Base-by-base conservation (phyloP, 2,888 invertebrate species). In the Hypomecis punctinalis region DNA sequence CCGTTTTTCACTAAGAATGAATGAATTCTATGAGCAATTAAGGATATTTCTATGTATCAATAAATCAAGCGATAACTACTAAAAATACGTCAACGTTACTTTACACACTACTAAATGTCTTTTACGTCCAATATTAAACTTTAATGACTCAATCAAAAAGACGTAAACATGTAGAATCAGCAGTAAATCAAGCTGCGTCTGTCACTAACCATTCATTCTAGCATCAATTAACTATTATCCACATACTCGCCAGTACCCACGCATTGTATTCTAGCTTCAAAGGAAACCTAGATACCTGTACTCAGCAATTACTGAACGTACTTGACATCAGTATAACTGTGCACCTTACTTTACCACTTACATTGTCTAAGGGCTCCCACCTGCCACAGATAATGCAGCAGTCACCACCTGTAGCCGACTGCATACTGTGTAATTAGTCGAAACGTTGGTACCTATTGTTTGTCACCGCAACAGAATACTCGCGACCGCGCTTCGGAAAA, bases 401-500 rank as follows among this genome's bases (percentile, higher is more conserved):
- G 49, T 37, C 37, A 40, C 40, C 10, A 40, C 40, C 52, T 52
- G 52, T 42, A 52, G 23, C 23, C 33, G 35, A 49, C 61, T 61
- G 48, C 42, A 54, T 23, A 36, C 51, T 81, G 88, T 83, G 84
- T 89, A 90, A 90, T 91, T 90, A 90, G 81, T 85, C 79, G 77
- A 78, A 79, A 75, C 79, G 75, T 23, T 23, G 23, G 23, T 72
- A 73, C 68, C 77, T 79, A 90, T 89, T 90, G 90, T 91, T 91
- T 90, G 89, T 90, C 89, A 87, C 78, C 71, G 75, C 76, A 72
- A 53, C 90, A 92, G 84, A 91, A 81, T 83, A 76, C 76, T 76
- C 81, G 84, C 88, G 86, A 76, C 84, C 84, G 84, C 86, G 86
- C 62, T 72, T 52, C 81, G 77, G 73, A 71, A 64, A 81, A 73